Conservation (phyloP, 2,888 invertebrate species). For the Drosophila testacea region DNA sequence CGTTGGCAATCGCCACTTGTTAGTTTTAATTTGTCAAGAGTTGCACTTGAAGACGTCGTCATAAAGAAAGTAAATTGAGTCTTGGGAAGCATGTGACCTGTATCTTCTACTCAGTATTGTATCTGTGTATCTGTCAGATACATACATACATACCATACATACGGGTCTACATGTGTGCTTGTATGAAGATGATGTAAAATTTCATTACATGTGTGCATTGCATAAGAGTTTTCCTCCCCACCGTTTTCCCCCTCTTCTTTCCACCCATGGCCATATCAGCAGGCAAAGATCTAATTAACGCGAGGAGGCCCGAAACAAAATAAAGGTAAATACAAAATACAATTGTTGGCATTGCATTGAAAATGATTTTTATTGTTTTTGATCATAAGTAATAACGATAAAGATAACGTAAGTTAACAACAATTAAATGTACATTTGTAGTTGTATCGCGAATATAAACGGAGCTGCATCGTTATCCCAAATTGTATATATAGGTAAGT, state of each 20-base stretch:
- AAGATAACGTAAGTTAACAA: constrained; percentile 72
- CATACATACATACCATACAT: neutral
- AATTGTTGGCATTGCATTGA: constrained; percentile 63
- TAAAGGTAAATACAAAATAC: constrained; percentile 11
- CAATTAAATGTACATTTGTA: constrained; percentile 74
- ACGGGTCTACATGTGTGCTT: neutral
- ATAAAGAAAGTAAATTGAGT: constrained; percentile 72
- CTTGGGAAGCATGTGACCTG: constrained; percentile 37
- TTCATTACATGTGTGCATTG: constrained; percentile 33
- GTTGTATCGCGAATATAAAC: constrained; percentile 40
- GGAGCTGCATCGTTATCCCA: constrained; percentile 20
- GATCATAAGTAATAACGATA: constrained; percentile 75
- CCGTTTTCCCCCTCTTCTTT: neutral
- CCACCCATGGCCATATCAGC: constrained; percentile 25
- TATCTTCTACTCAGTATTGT: constrained; percentile 19
- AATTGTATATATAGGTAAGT: constrained; percentile 15
- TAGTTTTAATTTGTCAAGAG: constrained; percentile 77
- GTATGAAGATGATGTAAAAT: constrained; percentile 52
- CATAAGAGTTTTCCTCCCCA: constrained; percentile 35
- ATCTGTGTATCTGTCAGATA: constrained; percentile 24
- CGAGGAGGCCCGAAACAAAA: constrained; percentile 24
- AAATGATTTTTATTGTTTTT: constrained; percentile 75
- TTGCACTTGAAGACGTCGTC: constrained; percentile 68
- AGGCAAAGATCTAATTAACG: constrained; percentile 55
- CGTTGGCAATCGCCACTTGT: constrained; percentile 72